Evolutionary conservation across 2,113 vertebrate species (phyloP).

Genomic region (Pongo pygmaeus): DNA sequence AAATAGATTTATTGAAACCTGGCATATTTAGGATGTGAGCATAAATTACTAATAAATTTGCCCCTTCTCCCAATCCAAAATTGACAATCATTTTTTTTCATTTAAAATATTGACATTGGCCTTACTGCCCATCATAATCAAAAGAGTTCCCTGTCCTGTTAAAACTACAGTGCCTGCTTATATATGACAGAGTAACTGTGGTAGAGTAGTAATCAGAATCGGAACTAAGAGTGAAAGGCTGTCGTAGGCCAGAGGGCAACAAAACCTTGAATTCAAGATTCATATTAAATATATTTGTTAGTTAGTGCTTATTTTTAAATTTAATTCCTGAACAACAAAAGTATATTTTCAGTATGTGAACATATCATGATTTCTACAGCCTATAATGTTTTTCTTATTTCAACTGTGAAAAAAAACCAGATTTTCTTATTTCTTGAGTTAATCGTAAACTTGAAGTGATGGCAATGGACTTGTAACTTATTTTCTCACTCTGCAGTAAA

Average conservation of each 20-base stretch:
- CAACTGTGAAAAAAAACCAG: not conserved
- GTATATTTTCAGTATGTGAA: not conserved
- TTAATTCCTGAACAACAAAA: not conserved
- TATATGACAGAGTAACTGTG: not conserved
- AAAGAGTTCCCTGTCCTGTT: not conserved
- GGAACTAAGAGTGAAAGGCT: not conserved
- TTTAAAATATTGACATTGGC: not conserved
- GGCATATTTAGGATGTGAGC: not conserved
- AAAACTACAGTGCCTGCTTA: not conserved
- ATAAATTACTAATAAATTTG: not conserved
- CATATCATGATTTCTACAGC: not conserved
- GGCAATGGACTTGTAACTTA: not conserved
- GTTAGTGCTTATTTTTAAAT: not conserved
- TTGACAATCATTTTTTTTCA: not conserved
- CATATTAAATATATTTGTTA: not conserved
- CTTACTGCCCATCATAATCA: not conserved
- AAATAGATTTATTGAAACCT: not conserved
- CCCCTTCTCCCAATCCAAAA: not conserved
- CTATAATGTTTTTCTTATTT: not conserved
- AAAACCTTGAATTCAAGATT: not conserved
- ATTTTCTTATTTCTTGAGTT: not conserved
- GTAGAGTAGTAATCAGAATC: not conserved
- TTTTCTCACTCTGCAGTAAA: not conserved
- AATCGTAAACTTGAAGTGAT: not conserved
- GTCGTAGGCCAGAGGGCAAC: not conserved